Base-by-base conservation (phyloP, 2,797 vertebrate genomes). In the Petrocephalus schoutedeni region DNA sequence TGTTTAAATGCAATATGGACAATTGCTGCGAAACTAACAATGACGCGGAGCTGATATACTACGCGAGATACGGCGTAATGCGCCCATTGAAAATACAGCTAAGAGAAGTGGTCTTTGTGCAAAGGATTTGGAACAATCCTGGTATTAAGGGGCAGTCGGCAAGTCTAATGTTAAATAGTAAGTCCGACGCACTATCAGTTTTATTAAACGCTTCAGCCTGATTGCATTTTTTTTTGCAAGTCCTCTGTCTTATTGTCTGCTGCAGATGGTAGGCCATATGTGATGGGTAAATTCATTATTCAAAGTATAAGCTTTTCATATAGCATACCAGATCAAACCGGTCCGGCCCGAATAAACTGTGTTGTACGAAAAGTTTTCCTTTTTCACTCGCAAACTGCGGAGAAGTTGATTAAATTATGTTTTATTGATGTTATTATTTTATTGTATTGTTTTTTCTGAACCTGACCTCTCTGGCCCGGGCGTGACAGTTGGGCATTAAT, bases 231-330 rank as follows among this genome's bases (percentile, higher is more conserved):
- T 84, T n/a, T 84, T 84, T 36, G 64, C 74, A 49, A 54, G 80
- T 84, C 21, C 4, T 51, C 45, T 1, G 80, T 49, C 21, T 53
- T 82, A 82, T 82, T 53, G 80, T 84, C 9, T 23, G 51, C 49
- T 54, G 80, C 49, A 84, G n/a, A 53, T 53, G 80, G 80, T 53
- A 14, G 80, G 80, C 80, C 80, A 23, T 84, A 45, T 84, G 80
- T 54, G 49, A 23, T 51, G 51, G 45, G 53, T 54, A 4, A 84
- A 54, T 84, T 54, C n/a, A 84, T 21, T 84, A 41, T 82, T 82
- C 7, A 3, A 14, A 83, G 21, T 84, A 54, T 84, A 10, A 54
- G 51, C 10, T 53, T 21, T 54, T 23, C 51, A 54, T 84, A 54
- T 21, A 84, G n/a, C 21, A 21, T 82, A 21, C 14, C 80, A 84